Conservation (phyloP, 2,888 invertebrate genomes). For the Pegoplata infirma region DNA sequence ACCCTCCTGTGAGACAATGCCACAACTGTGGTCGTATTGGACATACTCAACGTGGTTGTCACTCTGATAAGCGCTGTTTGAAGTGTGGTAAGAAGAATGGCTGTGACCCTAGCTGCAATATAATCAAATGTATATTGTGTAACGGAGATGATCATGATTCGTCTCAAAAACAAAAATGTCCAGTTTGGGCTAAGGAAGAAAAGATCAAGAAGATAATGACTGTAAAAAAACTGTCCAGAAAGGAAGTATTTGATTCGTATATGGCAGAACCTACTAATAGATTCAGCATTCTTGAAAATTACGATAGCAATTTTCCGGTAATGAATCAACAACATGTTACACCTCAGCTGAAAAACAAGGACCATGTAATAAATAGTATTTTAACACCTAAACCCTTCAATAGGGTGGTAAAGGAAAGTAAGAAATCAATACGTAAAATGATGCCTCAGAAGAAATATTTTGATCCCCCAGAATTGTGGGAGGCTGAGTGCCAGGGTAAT, state of each 20-base stretch:
- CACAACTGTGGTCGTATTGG: neutral
- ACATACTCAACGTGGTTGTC: neutral
- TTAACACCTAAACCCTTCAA: neutral
- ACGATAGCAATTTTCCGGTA: too few relatives aligned
- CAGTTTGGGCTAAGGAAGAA: neutral
- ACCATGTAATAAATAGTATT: neutral
- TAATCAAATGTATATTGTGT: conserved; percentile 16
- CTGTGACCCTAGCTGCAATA: neutral
- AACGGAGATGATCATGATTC: neutral
- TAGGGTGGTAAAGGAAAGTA: too few relatives aligned
- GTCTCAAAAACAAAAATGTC: neutral
- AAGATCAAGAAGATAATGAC: conserved; percentile 11
- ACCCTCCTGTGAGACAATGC: neutral
- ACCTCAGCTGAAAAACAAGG: neutral
- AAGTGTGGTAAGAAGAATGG: neutral
- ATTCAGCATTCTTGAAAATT: too few relatives aligned
- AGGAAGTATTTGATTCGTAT: neutral
- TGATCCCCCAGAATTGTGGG: too few relatives aligned
- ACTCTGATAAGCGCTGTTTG: neutral
- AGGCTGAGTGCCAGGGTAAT: too few relatives aligned
- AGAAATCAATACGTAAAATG: too few relatives aligned
- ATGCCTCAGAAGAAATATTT: too few relatives aligned
- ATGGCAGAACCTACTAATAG: too few relatives aligned
- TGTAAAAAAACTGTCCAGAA: neutral
- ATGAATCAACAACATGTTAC: too few relatives aligned